phyloP scores from a whole-genome alignment of 2,888 invertebrate species.

The Stictocephala bisonia region DNA sequence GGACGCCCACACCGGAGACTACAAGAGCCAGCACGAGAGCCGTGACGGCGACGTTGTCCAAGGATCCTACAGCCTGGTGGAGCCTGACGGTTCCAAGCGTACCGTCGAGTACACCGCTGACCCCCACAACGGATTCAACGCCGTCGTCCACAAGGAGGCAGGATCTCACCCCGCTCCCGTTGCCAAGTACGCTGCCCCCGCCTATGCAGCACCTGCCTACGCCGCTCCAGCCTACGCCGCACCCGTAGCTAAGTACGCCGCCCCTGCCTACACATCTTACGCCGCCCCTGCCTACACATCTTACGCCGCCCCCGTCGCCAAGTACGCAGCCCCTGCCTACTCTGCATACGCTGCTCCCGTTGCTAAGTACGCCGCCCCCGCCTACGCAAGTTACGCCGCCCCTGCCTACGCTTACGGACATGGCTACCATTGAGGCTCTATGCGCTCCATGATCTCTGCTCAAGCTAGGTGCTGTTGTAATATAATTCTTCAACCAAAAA shows the following conservation, averaged over 20 bases:
- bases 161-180: constrained; percentile 53
- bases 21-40: constrained; percentile 58
- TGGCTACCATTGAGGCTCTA: constrained; percentile 28
- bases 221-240: constrained; percentile 50
- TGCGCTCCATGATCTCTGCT: constrained; percentile 35
- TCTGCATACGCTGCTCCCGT: constrained; percentile 65
- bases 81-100: constrained; percentile 48
- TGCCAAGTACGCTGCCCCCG: constrained; percentile 51
- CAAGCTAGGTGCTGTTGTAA: constrained; percentile 45
- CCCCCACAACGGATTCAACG: constrained; percentile 61
- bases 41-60: constrained; percentile 58
- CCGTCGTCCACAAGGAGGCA: constrained; percentile 58
- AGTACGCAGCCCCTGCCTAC: constrained; percentile 60
- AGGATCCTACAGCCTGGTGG: constrained; percentile 57
- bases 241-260: constrained; percentile 56
- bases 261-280: constrained; percentile 62
- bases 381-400: constrained; percentile 59
- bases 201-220: constrained; percentile 48
- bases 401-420: constrained; percentile 50
- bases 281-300: constrained; percentile 64
- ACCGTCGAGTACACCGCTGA: constrained; percentile 58
- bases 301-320: constrained; percentile 64
- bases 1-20: constrained; percentile 59
- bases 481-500: constrained; percentile 44
- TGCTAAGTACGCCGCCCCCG: constrained; percentile 62